A percentile compares a stretch with the other conserved stretches of the same genome.
phyloP scores from a whole-genome alignment of 2,888 invertebrate genomes.

The Conops quadrifasciatus region DNA sequence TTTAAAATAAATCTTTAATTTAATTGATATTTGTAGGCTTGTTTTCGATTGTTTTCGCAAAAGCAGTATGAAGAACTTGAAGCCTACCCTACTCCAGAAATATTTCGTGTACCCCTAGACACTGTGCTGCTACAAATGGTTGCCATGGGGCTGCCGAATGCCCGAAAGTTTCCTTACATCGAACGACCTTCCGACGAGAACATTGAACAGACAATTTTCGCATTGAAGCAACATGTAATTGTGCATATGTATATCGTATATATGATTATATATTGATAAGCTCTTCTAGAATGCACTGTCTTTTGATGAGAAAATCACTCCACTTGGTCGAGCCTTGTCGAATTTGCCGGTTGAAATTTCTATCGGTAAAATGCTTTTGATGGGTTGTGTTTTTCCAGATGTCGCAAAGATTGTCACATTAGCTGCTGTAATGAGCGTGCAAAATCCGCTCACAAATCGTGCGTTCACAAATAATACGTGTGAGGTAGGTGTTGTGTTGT shows the following conservation, averaged over 20 bases:
- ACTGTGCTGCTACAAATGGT: constrained; percentile 92
- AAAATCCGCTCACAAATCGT: constrained; percentile 90
- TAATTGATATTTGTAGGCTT: constrained; percentile 66
- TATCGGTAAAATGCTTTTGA: constrained; percentile 93
- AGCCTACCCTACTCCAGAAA: constrained; percentile 89
- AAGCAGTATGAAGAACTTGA: constrained; percentile 82
- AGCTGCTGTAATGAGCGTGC: constrained; percentile 91
- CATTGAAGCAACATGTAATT: constrained; percentile 82
- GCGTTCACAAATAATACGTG: constrained; percentile 87
- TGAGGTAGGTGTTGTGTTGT: constrained; percentile 68
- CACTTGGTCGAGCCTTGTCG: constrained; percentile 85
- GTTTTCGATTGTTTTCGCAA: constrained; percentile 88
- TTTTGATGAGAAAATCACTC: constrained; percentile 82
- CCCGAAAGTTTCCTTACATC: constrained; percentile 91
- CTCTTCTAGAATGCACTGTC: constrained; percentile 76
- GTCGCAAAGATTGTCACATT: constrained; percentile 88
- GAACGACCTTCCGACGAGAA: constrained; percentile 88
- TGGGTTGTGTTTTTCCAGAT: constrained; percentile 89
- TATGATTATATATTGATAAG: constrained; percentile 13
- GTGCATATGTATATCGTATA: neutral
- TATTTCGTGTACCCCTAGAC: constrained; percentile 92
- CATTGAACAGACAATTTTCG: constrained; percentile 85
- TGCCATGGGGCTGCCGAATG: constrained; percentile 90
- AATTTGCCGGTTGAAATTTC: constrained; percentile 93
- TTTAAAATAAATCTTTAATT: neutral